Percentiles rank a stretch among this genome's conserved stretches.
phyloP scores from a whole-genome alignment of 1,140 invertebrate species.

The Drosophila ercepeae region DNA sequence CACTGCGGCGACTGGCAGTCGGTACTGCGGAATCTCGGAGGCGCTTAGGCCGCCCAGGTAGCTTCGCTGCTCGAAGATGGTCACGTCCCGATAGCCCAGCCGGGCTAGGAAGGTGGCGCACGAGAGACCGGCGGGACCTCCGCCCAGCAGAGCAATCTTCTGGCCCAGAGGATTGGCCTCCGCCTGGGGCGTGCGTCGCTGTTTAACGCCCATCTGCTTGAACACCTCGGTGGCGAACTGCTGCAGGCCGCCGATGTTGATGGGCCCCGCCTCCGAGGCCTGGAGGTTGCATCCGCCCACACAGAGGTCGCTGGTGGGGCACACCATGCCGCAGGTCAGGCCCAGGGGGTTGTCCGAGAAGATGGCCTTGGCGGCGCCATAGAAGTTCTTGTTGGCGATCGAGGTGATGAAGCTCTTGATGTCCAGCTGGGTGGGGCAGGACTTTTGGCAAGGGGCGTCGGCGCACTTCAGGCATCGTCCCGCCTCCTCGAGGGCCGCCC shows the following conservation, averaged over 20 bases:
- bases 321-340: conserved; percentile 99
- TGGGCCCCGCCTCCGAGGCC: conserved; percentile 97
- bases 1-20: conserved; percentile 95
- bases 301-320: conserved; percentile 98
- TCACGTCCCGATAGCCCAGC: conserved; percentile 95
- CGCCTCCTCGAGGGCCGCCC: conserved; percentile 96
- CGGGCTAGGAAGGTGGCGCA: conserved; percentile 98
- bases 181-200: conserved; percentile 90
- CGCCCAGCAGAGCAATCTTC: conserved; percentile 96
- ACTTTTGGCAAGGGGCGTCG: conserved; percentile 99
- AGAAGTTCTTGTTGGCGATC: conserved; percentile 99
- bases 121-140: conserved; percentile 97
- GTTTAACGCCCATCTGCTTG: conserved; percentile 95
- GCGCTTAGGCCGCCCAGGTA: conserved; percentile 95
- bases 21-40: conserved; percentile 98
- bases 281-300: conserved; percentile 98
- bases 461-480: conserved; percentile 97
- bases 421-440: conserved; percentile 98
- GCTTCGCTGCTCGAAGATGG: conserved; percentile 95
- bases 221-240: conserved; percentile 98
- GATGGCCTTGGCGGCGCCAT: conserved; percentile 98
- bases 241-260: conserved; percentile 99
- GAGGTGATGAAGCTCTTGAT: conserved; percentile 98
- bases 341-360: conserved; percentile 98
- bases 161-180: conserved; percentile 86